Evolutionary conservation across 2,797 vertebrate genomes (phyloP), one percentile per base, ranked within the genome.

Genomic region (Allobates femoralis): DNA sequence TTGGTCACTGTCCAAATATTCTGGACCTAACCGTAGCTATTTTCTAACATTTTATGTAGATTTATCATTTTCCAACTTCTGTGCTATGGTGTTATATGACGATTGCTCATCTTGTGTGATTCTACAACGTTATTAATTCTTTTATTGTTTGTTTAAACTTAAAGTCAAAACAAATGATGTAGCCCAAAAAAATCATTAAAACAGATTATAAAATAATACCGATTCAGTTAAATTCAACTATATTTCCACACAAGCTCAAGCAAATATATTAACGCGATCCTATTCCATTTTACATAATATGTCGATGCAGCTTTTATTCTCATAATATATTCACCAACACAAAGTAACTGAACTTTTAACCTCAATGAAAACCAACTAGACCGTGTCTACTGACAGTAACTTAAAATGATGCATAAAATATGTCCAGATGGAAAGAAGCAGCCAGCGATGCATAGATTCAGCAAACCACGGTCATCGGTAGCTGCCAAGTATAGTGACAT

Each of bases 281-380:
- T 64, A 10, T 32, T 75, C 62, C 46, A 16, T 41, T 86, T 66
- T 81, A 32, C 28, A 78, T 85, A 69, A 79, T 71, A 26, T 62
- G 69, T 81, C 15, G 62, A 30, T 67, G 28, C 56, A 5, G 21
- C 34, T 28, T 56, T 74, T 53, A 83, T 79, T 73, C 28, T 34
- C 19, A 37, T 23, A 84, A 87, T 79, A 30, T 79, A 69, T 83
- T 79, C 81, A 28, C 23, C n/a, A 84, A 30, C 80, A 87, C 62
- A 82, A 71, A 5, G 21, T n/a, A 78, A n/a, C 19, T n/a, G 30
- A 78, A 83, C 50, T 58, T 87, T 78, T 41, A 53, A 79, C 53
- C 66, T 37, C 34, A 51, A 73, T 46, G 18, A 46, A 26, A 51
- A 62, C 6, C 37, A 32, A 32, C 26, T 6, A 67, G n/a, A 86